phyloP scores from a whole-genome alignment of 2,797 vertebrate species.

The Scleropages formosus region DNA sequence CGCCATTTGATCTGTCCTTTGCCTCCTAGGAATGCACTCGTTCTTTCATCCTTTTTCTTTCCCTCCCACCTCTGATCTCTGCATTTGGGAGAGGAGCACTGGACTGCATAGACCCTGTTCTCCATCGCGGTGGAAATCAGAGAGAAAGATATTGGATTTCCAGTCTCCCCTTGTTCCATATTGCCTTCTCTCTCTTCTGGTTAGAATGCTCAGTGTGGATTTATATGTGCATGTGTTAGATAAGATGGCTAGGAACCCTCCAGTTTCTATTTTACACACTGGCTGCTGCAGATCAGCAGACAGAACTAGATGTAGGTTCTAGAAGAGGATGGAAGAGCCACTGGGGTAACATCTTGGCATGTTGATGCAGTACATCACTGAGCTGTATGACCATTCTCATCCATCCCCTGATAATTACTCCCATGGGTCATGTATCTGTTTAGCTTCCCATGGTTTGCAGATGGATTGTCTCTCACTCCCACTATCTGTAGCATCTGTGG shows the following conservation, averaged over 20 bases:
- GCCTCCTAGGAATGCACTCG: slow-evolving; percentile 69
- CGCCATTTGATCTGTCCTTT: slow-evolving; percentile 67
- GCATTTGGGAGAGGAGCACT: slow-evolving; percentile 51
- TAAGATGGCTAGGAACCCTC: not conserved
- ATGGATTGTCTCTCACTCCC: not conserved
- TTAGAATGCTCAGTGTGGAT: slow-evolving; percentile 42
- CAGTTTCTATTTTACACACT: not conserved
- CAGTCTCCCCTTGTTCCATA: slow-evolving; percentile 42
- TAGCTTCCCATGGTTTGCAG: not conserved
- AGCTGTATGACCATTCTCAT: not conserved
- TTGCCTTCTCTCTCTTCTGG: slow-evolving; percentile 18
- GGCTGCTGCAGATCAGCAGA: not conserved
- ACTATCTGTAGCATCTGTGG: not conserved
- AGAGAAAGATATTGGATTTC: slow-evolving; percentile 51
- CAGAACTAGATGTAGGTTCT: slow-evolving; percentile 3
- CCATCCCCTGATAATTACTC: no score
- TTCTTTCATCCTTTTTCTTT: slow-evolving; percentile 33
- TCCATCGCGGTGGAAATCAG: slow-evolving; percentile 53
- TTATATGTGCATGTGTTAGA: slow-evolving; percentile 8
- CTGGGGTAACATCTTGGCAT: slow-evolving; percentile 17
- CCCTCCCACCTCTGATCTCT: slow-evolving; percentile 49
- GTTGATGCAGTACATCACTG: not conserved
- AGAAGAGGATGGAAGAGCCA: slow-evolving; percentile 25
- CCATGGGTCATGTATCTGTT: no score
- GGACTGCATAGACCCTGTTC: slow-evolving; percentile 59